Conservation (phyloP, 2,113 vertebrate genomes). For the Cinclus cinclus region DNA sequence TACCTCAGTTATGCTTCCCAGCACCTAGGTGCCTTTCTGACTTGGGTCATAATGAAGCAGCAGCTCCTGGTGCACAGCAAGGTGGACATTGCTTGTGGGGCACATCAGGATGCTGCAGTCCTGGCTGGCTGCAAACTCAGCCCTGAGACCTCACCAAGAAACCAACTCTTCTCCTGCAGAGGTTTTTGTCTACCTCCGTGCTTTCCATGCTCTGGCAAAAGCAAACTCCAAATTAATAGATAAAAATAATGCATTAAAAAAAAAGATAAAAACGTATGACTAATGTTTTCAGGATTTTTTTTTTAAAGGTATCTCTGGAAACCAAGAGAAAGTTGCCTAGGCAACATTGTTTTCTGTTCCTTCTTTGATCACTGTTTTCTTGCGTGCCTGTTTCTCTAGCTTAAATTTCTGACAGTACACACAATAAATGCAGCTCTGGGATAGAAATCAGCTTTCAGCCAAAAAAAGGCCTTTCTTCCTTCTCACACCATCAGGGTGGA, state of each 20-base stretch:
- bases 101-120: not conserved
- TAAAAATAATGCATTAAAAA: not conserved
- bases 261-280: not conserved
- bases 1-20: not conserved
- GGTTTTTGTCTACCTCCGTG: not conserved
- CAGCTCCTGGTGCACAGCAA: not conserved
- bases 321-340: constrained; percentile 41
- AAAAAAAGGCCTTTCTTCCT: not conserved
- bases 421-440: not conserved
- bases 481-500: not conserved
- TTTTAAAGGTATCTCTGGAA: not conserved
- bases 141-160: not conserved
- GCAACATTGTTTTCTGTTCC: constrained; percentile 46
- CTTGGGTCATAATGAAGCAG: not conserved
- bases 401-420: not conserved
- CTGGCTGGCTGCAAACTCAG: not conserved
- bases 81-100: rapidly evolving
- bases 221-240: not conserved
- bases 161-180: not conserved
- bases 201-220: not conserved
- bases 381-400: not conserved
- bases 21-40: not conserved
- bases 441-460: not conserved
- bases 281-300: not conserved
- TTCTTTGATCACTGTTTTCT: constrained; percentile 15